Conservation (phyloP, 1,140 invertebrate species). For the Orchestia grillus region DNA sequence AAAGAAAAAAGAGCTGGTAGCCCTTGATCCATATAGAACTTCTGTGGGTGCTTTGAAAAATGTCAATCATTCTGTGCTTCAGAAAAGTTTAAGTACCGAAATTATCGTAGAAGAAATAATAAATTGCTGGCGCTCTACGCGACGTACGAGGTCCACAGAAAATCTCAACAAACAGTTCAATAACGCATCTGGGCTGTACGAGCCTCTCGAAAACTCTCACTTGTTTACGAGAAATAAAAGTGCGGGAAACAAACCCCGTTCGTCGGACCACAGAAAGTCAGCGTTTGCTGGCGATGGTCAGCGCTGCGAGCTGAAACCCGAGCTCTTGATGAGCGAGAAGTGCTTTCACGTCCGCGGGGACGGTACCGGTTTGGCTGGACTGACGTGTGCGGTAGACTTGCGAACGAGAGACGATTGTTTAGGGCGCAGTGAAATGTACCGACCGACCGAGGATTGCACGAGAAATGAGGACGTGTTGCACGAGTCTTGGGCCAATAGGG, state of each 20-base stretch:
- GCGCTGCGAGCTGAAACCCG: neutral
- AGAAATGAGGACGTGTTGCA: neutral
- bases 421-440: neutral
- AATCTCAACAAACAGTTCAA: neutral
- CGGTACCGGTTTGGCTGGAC: slow-evolving; percentile 7
- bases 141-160: neutral
- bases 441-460: neutral
- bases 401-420: neutral
- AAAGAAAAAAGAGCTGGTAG: neutral
- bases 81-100: neutral
- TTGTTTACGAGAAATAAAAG: neutral
- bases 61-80: neutral
- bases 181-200: neutral
- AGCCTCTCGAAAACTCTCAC: neutral
- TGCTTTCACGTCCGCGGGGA: neutral
- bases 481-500: neutral
- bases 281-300: neutral
- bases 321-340: neutral
- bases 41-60: neutral
- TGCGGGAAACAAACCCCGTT: neutral
- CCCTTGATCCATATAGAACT: neutral
- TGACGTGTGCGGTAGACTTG: neutral
- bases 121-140: slow-evolving; percentile 9
- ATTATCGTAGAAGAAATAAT: slow-evolving; percentile 26
- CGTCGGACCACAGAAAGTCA: neutral